Base-by-base conservation (phyloP, 2,888 invertebrate genomes). In the Pristionchus mayeri region DNA sequence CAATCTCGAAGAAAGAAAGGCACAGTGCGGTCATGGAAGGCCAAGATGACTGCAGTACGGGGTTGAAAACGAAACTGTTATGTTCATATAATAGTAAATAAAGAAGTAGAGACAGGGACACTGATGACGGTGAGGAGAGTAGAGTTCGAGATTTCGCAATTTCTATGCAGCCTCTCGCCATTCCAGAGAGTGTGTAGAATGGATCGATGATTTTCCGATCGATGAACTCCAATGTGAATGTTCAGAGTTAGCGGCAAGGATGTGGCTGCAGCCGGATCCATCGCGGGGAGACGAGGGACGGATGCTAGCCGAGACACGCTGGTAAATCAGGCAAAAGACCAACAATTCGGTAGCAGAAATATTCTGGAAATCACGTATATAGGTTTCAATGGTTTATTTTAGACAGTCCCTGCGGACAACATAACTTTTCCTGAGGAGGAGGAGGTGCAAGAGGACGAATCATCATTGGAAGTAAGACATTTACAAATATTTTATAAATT, bases 361-460 rank as follows among this genome's bases (percentile, higher is more conserved):
- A 44, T 44, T 44, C 13, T 6, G 13, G 44, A 44, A 44, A 44
- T 9, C 44, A 9, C 13, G 44, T 13, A 44, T 13, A 44, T 44
- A 44, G 44, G 44, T 44, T 44, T 54, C 16, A 13, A 6, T 63
- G 13, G 7, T 63, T 6, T 11, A 30, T 76, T 76, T n/a, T 37
- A 76, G 76, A 76, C 76, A 2, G 48, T 48, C 30, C 76, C 76
- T 4, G 48, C 50, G 1, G 76, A 76, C 37, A 76, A 48, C 48
- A 30, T 27, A 1, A 76, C 76, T 3, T 21, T 30, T 6, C 48
- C 27, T 3, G 76, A 44, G 48, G 76, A 76, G 48, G 76, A 76
- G 76, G 76, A 71, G 40, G n/a, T 40, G 71, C n/a, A n/a, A n/a
- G 71, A 76, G 16, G 76, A 76, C 50, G 76, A 76, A n/a, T n/a